Conservation (phyloP, 2,113 vertebrate species). For the Peucedramus taeniatus region DNA sequence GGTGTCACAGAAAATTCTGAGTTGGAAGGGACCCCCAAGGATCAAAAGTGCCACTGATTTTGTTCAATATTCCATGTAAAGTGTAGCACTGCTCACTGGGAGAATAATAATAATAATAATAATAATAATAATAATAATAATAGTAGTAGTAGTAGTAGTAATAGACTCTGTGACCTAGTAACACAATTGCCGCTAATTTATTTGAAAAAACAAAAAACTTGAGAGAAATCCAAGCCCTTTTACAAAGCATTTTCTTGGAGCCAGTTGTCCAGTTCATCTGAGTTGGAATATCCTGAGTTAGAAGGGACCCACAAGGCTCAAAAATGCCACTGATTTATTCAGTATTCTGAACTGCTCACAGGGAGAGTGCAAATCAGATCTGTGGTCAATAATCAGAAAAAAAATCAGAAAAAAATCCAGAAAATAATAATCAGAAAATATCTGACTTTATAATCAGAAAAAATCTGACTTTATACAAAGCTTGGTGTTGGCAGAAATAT, state of each 20-base stretch:
- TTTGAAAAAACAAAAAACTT: not conserved
- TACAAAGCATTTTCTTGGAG: not conserved
- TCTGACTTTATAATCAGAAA: not conserved
- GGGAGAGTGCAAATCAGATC: not conserved
- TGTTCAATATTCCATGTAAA: not conserved
- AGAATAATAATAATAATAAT: no score
- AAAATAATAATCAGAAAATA: not conserved
- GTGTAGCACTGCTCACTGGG: not conserved
- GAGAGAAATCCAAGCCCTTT: not conserved
- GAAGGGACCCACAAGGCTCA: not conserved
- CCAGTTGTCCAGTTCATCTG: not conserved
- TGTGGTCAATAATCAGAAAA: not conserved
- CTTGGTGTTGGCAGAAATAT: not conserved
- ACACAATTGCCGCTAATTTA: not conserved
- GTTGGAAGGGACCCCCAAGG: not conserved
- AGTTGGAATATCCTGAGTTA: not conserved
- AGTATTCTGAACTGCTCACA: not conserved
- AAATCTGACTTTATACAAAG: not conserved
- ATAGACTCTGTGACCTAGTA: not conserved
- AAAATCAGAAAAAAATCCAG: not conserved
- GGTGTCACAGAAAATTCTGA: no score
- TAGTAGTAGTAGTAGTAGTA: rapidly evolving
- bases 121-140: no score
- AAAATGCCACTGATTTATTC: not conserved
- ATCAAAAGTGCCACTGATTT: not conserved